Percentiles rank a stretch among this genome's conserved stretches.
These are phyloP conservation scores for Umimayanthus chanpuru DNA, from an alignment of 92 coral and sea anemone genomes.

Conservation along the genomic window DNA sequence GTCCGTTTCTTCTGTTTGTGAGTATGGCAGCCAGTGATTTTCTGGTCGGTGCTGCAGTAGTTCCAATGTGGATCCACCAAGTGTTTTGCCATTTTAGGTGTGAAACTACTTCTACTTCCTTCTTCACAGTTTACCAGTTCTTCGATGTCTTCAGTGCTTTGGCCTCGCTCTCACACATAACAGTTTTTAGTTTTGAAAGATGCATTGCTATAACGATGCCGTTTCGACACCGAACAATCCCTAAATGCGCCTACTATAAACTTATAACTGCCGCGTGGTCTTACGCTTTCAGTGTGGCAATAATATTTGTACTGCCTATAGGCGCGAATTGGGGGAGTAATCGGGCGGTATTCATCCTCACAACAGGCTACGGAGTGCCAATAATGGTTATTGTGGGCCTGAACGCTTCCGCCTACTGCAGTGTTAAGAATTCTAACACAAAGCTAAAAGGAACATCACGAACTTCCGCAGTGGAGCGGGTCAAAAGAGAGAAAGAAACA, in stretches of 20 bases:
- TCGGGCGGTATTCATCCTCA: background rate
- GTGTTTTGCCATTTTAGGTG: no score
- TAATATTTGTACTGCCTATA: background rate
- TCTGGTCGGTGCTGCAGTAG: slow-evolving; percentile 63
- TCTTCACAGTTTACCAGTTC: no score
- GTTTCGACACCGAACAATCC: background rate
- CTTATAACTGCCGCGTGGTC: background rate
- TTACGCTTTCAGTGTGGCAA: background rate
- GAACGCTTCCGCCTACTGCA: background rate
- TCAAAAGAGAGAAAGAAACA: background rate
- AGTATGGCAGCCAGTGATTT: slow-evolving; percentile 75
- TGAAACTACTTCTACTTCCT: no score
- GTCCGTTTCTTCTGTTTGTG: slow-evolving; percentile 60
- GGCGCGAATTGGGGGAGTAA: background rate
- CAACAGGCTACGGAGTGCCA: background rate
- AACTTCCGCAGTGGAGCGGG: background rate
- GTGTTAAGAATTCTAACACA: slow-evolving; percentile 5
- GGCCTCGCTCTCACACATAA: background rate
- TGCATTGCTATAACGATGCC: background rate
- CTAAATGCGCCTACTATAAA: background rate
- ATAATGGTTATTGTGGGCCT: background rate
- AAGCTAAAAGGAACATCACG: background rate
- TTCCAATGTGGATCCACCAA: slow-evolving; percentile 64
- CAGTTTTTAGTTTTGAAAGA: background rate
- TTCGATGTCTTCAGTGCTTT: background rate